These are phyloP conservation scores for Lynx canadensis DNA, from an alignment of 2,113 vertebrate genomes.

Conservation along the genomic window DNA sequence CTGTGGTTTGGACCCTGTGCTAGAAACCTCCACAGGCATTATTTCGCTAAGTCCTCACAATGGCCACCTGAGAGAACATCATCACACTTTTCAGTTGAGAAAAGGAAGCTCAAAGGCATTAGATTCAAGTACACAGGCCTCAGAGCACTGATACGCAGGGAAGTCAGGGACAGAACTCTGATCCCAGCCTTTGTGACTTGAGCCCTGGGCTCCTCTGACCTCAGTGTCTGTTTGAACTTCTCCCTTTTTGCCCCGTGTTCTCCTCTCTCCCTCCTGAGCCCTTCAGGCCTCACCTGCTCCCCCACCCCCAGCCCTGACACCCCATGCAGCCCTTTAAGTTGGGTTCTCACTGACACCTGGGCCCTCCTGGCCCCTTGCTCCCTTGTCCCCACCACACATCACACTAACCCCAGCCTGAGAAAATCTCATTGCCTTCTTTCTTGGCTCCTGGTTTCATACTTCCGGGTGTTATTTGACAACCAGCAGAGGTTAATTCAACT, in stretches of 20 bases:
- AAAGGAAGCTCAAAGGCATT: not conserved
- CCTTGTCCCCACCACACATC: not conserved
- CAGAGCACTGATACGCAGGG: not conserved
- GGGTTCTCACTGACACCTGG: not conserved
- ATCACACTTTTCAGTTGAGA: not conserved
- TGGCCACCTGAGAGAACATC: not conserved
- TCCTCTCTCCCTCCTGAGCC: not conserved
- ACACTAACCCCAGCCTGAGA: not conserved
- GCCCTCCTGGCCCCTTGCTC: not conserved
- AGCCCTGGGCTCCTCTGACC: not conserved
- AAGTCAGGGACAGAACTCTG: not conserved
- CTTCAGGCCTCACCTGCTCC: not conserved
- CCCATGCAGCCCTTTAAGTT: too few species aligned
- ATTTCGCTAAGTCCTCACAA: too few species aligned
- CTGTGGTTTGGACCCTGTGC: not conserved
- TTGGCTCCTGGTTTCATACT: not conserved
- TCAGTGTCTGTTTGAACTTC: too few species aligned
- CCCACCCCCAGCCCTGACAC: not conserved
- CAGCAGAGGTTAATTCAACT: not conserved
- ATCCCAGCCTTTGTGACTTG: not conserved
- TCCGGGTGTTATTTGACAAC: not conserved
- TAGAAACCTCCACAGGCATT: rapidly evolving
- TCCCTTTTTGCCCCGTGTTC: too few species aligned
- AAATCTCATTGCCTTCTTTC: not conserved
- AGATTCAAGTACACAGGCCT: not conserved